Evolutionary conservation across 2,797 vertebrate species (phyloP).

Genomic region (Poeciliopsis turneri): DNA sequence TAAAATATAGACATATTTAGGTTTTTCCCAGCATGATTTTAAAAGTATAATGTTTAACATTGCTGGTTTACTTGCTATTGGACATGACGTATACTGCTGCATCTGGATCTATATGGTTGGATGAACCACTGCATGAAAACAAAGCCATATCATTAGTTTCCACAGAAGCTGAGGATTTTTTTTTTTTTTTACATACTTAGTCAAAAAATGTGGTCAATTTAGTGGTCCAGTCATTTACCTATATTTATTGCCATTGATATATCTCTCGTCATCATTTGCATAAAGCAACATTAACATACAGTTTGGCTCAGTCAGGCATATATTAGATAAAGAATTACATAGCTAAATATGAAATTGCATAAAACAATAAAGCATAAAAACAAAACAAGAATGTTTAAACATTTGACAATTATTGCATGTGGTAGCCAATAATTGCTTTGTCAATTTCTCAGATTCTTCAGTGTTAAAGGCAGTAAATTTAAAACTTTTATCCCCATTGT

Average conservation of each 20-base stretch:
- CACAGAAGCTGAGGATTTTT: neutral
- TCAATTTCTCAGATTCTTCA: neutral
- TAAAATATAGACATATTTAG: no score
- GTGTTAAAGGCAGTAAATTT: neutral
- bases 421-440: neutral
- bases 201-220: no score
- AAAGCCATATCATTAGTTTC: neutral
- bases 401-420: neutral
- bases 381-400: neutral
- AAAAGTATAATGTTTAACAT: neutral
- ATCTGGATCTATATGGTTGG: neutral
- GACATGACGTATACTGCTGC: neutral
- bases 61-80: neutral
- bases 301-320: neutral
- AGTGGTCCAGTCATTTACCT: no score
- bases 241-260: neutral
- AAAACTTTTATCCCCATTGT: neutral
- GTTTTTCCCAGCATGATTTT: neutral
- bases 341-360: neutral
- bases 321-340: neutral
- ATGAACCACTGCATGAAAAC: neutral
- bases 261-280: neutral
- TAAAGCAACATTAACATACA: neutral
- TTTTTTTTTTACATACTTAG: no score
- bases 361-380: neutral